Evolutionary conservation across 1,140 invertebrate genomes (phyloP).

Genomic region (Mylabris phalerata): DNA sequence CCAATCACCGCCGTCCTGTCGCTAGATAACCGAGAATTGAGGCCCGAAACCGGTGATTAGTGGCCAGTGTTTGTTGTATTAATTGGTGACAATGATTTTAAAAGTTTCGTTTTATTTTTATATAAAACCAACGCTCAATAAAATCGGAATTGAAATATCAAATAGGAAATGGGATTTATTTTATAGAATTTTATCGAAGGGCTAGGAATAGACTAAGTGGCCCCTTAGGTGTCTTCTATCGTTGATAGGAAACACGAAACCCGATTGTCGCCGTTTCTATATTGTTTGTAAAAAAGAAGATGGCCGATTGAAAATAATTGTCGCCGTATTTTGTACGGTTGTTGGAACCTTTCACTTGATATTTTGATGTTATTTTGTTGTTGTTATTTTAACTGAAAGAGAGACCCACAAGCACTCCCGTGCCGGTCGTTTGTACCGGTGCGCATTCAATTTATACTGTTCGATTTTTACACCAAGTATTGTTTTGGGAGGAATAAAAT

Average conservation of each 20-base stretch:
- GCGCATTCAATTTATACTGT: constrained; percentile 34
- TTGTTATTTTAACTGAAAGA: constrained; percentile 27
- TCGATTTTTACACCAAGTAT: constrained; percentile 29
- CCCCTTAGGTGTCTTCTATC: constrained; percentile 10
- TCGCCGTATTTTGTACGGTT: constrained; percentile 32
- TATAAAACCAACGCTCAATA: neutral
- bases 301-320: constrained; percentile 37
- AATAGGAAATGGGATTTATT: constrained; percentile 23
- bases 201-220: constrained; percentile 28
- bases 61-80: constrained; percentile 17
- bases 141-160: too few species aligned
- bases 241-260: constrained; percentile 27
- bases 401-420: constrained; percentile 22
- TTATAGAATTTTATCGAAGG: constrained; percentile 12
- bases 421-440: constrained; percentile 26
- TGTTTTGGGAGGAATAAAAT: constrained; percentile 33
- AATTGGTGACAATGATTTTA: constrained; percentile 16
- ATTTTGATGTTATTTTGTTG: neutral
- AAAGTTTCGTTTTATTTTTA: constrained; percentile 3
- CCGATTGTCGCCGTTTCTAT: constrained; percentile 14
- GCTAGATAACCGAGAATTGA: constrained; percentile 3
- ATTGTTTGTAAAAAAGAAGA: constrained; percentile 21
- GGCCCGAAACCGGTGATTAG: constrained; percentile 15
- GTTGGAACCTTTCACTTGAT: neutral
- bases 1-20: constrained; percentile 1